These are phyloP conservation scores for Abramis brama DNA, from an alignment of 2,113 vertebrate species.

Conservation along the genomic window DNA sequence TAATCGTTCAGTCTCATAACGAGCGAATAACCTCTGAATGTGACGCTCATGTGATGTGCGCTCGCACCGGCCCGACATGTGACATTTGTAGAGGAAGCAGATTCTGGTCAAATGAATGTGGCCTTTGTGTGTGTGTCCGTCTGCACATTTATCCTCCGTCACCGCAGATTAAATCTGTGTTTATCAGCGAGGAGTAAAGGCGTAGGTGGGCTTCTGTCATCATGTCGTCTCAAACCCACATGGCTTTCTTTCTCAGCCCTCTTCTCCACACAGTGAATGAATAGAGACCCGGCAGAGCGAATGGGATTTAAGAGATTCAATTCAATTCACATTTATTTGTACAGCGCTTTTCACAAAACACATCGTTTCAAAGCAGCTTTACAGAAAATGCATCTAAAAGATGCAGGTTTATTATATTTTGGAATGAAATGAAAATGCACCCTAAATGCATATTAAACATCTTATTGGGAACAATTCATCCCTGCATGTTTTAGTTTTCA, in stretches of 20 bases:
- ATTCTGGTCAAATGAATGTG: not conserved
- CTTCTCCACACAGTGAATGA: not conserved
- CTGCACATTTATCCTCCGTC: not conserved
- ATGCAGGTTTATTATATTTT: not conserved
- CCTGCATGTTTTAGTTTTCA: not conserved
- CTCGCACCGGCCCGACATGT: not conserved
- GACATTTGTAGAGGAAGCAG: conserved; percentile 33
- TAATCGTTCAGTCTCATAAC: not conserved
- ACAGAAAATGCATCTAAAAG: too few species aligned
- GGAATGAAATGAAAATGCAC: not conserved
- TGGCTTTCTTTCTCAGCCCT: not conserved
- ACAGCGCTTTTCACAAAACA: too few species aligned
- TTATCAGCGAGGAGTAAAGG: not conserved
- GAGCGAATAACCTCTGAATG: conserved; percentile 7
- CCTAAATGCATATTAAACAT: not conserved
- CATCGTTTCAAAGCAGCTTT: too few species aligned
- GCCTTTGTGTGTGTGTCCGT: conserved; percentile 9
- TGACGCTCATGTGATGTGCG: not conserved
- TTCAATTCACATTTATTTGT: too few species aligned
- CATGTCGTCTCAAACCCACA: not conserved
- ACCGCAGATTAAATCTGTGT: not conserved
- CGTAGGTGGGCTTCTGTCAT: not conserved
- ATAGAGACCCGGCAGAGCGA: not conserved
- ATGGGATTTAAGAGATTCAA: not conserved
- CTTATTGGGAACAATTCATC: not conserved